Evolutionary conservation across 1,140 invertebrate genomes (phyloP), one percentile per base, ranked within the genome.

Genomic region (Drosophila gunungcola): DNA sequence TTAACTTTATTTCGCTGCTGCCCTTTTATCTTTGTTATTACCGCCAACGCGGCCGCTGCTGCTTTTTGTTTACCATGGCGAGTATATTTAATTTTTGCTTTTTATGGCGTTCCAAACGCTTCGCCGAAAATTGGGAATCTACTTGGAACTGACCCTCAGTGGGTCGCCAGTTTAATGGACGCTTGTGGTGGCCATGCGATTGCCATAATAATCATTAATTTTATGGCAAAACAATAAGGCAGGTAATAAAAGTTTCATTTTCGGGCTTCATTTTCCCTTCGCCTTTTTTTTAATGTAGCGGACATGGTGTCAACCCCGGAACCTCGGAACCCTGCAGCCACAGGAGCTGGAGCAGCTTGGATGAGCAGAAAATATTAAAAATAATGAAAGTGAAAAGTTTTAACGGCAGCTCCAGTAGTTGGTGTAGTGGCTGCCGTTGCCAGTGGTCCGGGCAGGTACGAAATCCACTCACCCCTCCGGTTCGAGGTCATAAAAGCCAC

Each of bases 161-260:
- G 78, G 76, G 63, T 72, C 54, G 41, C 36, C 55, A 16, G 54
- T 81, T 86, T 86, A 82, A 88, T 88, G 83, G 79, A 65, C 72
- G 62, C 83, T 86, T 86, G 83, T 83, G 83, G 83, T 88, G 58
- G 64, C 51, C 67, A 56, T 41, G 61, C 81, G 73, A 89, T 89
- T 89, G 84, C 84, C 84, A 80, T 89, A 89, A 89, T 89, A 89
- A 89, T 89, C 84, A 89, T 89, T 89, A 89, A 89, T 89, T 89
- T 89, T 80, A 89, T 89, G 80, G 80, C 80, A 78, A 89, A 89
- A 89, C 84, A 89, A 89, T 89, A 89, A 89, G 84, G 84, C 80
- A 89, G 84, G 84, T 84, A 84, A 89, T 89, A 89, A 89, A 89
- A 89, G 84, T 89, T 89, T 88, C 86, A 83, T 88, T 86, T 85